Percentiles rank a stretch among this genome's conserved stretches.
phyloP scores from a whole-genome alignment of 2,888 invertebrate species.

The Busseola fusca region DNA sequence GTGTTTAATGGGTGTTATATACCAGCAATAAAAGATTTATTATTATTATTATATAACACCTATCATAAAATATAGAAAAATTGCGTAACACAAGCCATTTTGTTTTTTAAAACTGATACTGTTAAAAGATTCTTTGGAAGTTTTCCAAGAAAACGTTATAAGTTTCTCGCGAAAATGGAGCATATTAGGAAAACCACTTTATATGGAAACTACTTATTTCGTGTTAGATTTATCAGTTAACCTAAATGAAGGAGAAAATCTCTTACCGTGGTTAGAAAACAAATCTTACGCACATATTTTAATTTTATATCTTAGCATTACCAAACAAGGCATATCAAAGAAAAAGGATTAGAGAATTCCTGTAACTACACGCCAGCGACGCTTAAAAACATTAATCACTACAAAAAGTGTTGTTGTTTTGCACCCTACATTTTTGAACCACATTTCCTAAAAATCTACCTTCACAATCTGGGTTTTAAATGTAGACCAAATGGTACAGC shows the following conservation, averaged over 20 bases:
- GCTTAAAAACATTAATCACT: slow-evolving; percentile 55
- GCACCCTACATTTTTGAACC: slow-evolving; percentile 22
- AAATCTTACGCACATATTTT: slow-evolving; percentile 13
- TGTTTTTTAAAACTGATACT: slow-evolving; percentile 11
- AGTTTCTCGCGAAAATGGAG: slow-evolving; percentile 9
- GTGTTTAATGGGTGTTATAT: too few species aligned
- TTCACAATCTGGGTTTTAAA: slow-evolving; percentile 26
- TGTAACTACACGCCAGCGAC: slow-evolving; percentile 29
- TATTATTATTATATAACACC: too few species aligned
- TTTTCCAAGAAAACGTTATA: slow-evolving; percentile 29
- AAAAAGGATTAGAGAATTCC: slow-evolving; percentile 48
- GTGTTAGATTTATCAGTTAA: slow-evolving; percentile 6
- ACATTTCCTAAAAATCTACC: slow-evolving; percentile 22
- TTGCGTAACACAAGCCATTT: background rate
- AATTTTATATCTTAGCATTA: slow-evolving; percentile 50
- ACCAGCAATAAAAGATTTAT: too few species aligned
- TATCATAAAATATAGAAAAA: background rate
- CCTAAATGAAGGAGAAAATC: slow-evolving; percentile 4
- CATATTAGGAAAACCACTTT: slow-evolving; percentile 13
- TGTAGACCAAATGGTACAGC: slow-evolving; percentile 16
- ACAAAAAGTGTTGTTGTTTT: slow-evolving; percentile 41
- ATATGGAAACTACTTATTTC: slow-evolving; percentile 26
- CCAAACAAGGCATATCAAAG: slow-evolving; percentile 55
- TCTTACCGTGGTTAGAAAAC: background rate
- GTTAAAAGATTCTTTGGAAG: slow-evolving; percentile 30